Conservation (phyloP, 2,113 vertebrate genomes). For the Ptilonorhynchus violaceus region DNA sequence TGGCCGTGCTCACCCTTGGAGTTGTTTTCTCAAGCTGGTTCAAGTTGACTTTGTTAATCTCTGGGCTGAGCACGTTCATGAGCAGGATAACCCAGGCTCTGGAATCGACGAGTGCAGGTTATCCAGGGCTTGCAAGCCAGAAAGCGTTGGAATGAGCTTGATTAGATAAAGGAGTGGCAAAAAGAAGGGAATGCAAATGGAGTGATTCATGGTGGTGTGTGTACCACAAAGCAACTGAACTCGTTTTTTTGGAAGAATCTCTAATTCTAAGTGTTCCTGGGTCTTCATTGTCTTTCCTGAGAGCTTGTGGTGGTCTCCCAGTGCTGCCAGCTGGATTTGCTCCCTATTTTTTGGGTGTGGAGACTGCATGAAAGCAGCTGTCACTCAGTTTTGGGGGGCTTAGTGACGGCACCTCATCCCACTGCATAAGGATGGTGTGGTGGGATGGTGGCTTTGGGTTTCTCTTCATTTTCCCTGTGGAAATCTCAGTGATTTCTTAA, state of each 20-base stretch:
- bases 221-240: not conserved
- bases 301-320: not conserved
- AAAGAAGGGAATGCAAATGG: constrained; percentile 24
- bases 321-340: not conserved
- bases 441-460: not conserved
- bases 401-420: not conserved
- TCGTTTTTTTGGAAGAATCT: not conserved
- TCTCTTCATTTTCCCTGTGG: not conserved
- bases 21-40: not conserved
- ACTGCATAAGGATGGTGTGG: not conserved
- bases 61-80: not conserved
- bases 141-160: not conserved
- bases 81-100: not conserved
- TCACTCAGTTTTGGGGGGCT: not conserved
- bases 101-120: not conserved
- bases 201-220: constrained; percentile 17
- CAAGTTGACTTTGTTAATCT: not conserved
- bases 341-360: not conserved
- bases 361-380: not conserved
- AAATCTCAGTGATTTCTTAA: not conserved
- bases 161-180: constrained; percentile 59
- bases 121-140: not conserved
- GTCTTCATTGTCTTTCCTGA: accelerated
- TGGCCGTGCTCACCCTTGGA: not conserved
- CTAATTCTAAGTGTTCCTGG: not conserved